Conservation (phyloP, 1,140 invertebrate genomes). For the Macrostomum lignano region DNA sequence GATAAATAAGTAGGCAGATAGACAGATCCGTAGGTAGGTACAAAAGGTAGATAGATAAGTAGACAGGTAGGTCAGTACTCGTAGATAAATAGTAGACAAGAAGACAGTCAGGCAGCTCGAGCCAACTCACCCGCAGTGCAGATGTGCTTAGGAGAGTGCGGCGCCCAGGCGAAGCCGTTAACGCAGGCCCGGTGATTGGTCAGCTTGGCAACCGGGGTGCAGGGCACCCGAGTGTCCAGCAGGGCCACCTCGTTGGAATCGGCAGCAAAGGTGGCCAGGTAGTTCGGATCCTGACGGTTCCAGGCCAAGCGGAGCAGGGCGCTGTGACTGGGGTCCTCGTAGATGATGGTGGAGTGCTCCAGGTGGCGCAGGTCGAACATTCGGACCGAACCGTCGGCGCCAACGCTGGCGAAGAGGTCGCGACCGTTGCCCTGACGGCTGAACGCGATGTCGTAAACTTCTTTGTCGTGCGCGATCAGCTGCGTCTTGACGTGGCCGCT, state of each 20-base stretch:
- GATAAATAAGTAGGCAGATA: too few relatives aligned
- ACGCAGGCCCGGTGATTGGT: conserved; percentile 93
- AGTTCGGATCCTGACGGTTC: conserved; percentile 98
- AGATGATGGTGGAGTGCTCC: conserved; percentile 96
- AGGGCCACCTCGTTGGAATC: conserved; percentile 94
- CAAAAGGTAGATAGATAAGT: too few relatives aligned
- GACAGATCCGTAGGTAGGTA: too few relatives aligned
- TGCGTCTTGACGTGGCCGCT: conserved; percentile 93
- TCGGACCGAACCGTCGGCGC: conserved; percentile 83
- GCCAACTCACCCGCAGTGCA: too few relatives aligned
- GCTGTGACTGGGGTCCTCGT: conserved; percentile 79
- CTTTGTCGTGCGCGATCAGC: conserved; percentile 93
- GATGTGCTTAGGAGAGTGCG: conserved; percentile 86
- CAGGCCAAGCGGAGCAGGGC: conserved; percentile 78
- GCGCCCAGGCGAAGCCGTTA: conserved; percentile 96
- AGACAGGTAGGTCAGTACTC: too few relatives aligned
- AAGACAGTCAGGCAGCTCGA: too few relatives aligned
- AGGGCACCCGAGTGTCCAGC: conserved; percentile 80
- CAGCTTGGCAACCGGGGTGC: conserved; percentile 73
- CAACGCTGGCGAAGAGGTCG: conserved; percentile 98
- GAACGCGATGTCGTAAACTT: conserved; percentile 97
- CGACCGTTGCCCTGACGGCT: conserved; percentile 76
- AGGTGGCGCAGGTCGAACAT: conserved; percentile 95
- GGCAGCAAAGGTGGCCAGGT: conserved; percentile 89
- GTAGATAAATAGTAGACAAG: too few relatives aligned